A percentile compares a stretch with the other conserved stretches of the same genome.
phyloP scores from a whole-genome alignment of 92 coral and sea anemone genomes.

The Anthopleura xanthogrammica region DNA sequence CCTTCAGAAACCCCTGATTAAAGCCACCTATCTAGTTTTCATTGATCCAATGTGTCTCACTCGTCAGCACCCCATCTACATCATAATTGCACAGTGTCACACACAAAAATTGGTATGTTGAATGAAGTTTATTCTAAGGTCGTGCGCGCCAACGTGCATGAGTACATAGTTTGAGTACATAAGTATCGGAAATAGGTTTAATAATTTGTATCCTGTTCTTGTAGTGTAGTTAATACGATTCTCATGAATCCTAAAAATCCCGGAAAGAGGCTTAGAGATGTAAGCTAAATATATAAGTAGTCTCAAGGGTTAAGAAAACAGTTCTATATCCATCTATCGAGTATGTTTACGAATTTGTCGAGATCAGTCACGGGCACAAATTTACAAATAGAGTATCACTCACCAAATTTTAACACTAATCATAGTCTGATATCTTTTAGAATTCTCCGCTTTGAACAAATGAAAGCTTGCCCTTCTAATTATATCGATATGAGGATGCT shows the following conservation, averaged over 20 bases:
- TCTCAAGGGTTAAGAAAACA: neutral
- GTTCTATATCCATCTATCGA: neutral
- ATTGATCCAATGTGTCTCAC: neutral
- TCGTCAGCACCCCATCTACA: neutral
- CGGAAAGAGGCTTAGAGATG: neutral
- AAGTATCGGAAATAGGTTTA: neutral
- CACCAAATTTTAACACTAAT: neutral
- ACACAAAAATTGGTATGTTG: neutral
- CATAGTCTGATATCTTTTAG: neutral
- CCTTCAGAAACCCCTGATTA: neutral
- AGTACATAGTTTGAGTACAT: neutral
- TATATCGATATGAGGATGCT: neutral
- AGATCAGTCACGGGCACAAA: neutral
- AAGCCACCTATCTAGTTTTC: neutral
- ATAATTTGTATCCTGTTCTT: neutral
- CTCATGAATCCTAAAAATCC: neutral
- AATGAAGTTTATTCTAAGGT: neutral
- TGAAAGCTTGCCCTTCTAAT: constrained; percentile 3
- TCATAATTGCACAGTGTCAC: neutral
- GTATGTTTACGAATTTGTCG: neutral
- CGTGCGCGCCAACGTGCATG: neutral
- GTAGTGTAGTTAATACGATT: neutral
- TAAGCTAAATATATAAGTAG: neutral
- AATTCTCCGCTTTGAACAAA: neutral
- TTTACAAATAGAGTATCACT: neutral